A percentile compares a stretch with the other conserved stretches of the same genome.
Conservation (phyloP, 2,797 vertebrate species). For the Eidolon dupreanum region DNA sequence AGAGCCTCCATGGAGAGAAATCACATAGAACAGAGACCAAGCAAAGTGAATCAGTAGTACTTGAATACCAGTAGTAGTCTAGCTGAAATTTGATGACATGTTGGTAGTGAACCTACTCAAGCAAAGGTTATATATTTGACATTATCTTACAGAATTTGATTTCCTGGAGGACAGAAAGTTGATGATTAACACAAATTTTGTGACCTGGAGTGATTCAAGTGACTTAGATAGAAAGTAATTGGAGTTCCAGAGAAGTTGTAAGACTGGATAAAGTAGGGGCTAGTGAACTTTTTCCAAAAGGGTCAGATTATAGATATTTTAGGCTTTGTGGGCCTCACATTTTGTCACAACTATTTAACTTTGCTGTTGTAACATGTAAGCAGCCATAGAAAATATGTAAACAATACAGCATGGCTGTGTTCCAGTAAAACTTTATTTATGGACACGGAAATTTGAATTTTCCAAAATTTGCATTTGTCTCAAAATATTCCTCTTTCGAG, state of each 20-base stretch:
- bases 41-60: not conserved
- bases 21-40: not conserved
- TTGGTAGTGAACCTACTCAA: not conserved
- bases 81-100: not conserved
- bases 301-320: not conserved
- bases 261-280: not conserved
- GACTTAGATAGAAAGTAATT: not conserved
- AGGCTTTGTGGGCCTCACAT: not conserved
- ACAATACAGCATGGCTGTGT: not conserved
- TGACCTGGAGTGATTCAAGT: not conserved
- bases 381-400: not conserved
- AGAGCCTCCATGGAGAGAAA: not conserved
- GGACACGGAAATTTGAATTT: no score
- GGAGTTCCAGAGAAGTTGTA: not conserved
- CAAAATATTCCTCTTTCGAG: not conserved
- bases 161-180: not conserved
- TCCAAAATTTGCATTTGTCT: not conserved
- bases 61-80: not conserved
- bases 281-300: not conserved
- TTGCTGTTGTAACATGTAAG: not conserved
- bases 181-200: not conserved
- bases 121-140: not conserved
- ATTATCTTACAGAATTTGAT: not conserved
- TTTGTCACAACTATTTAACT: not conserved
- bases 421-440: not conserved